Evolutionary conservation across 2,797 vertebrate species (phyloP), one percentile per base, ranked within the genome.

Genomic region (Parauchenoglanis punctatus): DNA sequence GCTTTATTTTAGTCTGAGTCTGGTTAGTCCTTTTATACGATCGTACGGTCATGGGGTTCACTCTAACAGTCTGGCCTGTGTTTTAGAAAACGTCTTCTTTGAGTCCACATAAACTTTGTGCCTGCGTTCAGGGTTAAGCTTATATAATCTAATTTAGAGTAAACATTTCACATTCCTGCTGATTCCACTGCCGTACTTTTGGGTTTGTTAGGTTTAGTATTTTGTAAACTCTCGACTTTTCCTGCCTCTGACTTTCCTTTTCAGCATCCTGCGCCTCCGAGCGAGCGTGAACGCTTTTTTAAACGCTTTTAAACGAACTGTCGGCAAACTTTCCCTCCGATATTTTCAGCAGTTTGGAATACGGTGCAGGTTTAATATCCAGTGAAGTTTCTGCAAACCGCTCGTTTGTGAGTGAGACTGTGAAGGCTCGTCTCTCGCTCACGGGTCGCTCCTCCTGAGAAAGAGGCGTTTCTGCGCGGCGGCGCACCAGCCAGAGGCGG

Each of bases 21-120:
- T 23, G 58, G 1, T 18, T 17, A 13, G 5, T 6, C 28, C 13
- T 0, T 0, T 8, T 40, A 2, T 17, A 8, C 35, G 4, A 0
- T 31, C 11, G 3, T 8, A 2, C 18, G 67, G 31, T 18, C 31
- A 2, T 7, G 0, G 31, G 18, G 31, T 18, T 18, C 28, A 7
- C 67, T 70, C 31, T 15, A 68, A 17, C 18, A 35, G 5, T 18
- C 28, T 65, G 8, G n/a, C 10, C 28, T 28, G 12, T 11, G 63
- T 5, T 28, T 0, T 15, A 5, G 63, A 67, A 5, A 13, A 31
- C 11, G 4, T 67, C 11, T 1, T 70, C 15, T 17, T 4, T 17
- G 7, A 0, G 8, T 44, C 35, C 68, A 20, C 17, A 20, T 44
- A 4, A 44, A 72, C 35, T 23, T 8, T 23, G 67, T 15, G 67